Percentiles rank a stretch among this genome's conserved stretches.
These are phyloP conservation scores for Cryptocephalus primarius DNA, from an alignment of 2,888 invertebrate genomes.

Conservation along the genomic window DNA sequence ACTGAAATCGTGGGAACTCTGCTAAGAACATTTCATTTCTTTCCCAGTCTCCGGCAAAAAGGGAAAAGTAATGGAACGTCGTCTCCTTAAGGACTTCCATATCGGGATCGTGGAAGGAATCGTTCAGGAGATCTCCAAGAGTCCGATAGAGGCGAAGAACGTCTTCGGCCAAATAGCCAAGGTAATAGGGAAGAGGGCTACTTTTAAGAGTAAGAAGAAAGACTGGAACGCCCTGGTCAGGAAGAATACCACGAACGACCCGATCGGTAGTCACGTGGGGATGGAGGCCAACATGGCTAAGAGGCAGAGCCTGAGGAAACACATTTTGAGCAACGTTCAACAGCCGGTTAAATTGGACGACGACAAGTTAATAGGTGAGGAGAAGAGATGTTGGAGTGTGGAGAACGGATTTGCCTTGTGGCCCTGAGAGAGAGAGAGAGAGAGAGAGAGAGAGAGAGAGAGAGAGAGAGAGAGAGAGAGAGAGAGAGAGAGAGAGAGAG, in stretches of 20 bases:
- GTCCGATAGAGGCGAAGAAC: constrained; percentile 58
- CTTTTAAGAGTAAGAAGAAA: constrained; percentile 48
- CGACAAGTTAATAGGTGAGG: constrained; percentile 55
- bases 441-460: too few species aligned
- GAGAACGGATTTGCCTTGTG: too few species aligned
- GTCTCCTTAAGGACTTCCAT: constrained; percentile 81
- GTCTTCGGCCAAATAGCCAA: constrained; percentile 76
- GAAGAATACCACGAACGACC: constrained; percentile 60
- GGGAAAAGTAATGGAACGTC: constrained; percentile 76
- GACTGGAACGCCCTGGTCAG: constrained; percentile 81
- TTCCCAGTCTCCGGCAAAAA: constrained; percentile 67
- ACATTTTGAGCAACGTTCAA: constrained; percentile 54
- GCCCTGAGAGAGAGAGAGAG: too few species aligned
- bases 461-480: too few species aligned
- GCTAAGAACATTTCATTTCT: too few species aligned
- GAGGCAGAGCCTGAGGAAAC: constrained; percentile 61
- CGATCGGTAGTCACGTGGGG: constrained; percentile 67
- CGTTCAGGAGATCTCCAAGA: constrained; percentile 53
- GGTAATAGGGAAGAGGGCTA: constrained; percentile 57
- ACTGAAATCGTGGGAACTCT: too few species aligned
- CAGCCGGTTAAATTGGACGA: constrained; percentile 59
- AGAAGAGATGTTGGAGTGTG: too few species aligned
- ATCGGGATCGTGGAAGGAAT: constrained; percentile 80
- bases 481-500: too few species aligned
- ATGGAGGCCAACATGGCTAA: constrained; percentile 50